Base-by-base conservation (phyloP, 2,797 vertebrate species). In the Potorous gilbertii region DNA sequence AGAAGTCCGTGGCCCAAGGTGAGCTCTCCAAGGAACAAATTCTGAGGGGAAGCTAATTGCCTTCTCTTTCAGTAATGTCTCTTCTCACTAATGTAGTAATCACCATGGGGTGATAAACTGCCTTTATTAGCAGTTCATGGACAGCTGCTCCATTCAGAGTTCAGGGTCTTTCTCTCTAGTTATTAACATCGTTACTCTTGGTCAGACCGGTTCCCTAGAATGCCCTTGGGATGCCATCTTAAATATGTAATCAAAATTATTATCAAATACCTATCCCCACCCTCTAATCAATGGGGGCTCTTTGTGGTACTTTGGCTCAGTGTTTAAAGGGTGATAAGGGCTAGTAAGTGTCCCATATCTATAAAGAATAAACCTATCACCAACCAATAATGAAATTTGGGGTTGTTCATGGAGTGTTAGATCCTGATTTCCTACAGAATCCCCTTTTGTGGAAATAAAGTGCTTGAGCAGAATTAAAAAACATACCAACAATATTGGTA, bases 41-140 rank as follows among this genome's bases (percentile, higher is more conserved):
- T 90, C 9, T 90, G 40, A 96, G 91, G 11, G 93, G 95, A 87
- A 74, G 87, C 66, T 97, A 96, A 97, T 74, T 95, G 56, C 31
- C 94, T 97, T 54, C 34, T 96, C 66, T 90, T 93, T 94, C 87
- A 91, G 29, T 6, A 94, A 46, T 55, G 54, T 12, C 59, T 56
- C 16, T 31, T 9, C 1, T 3, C 28, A 8, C 29, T 74, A 24
- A 57, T 14, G 21, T 2, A 8, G 6, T 0, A 5, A 46, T 29
- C 74, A 91, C 24, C 14, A 29, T 56, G 8, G 34, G 81, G 12
- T 93, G 55, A 34, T 95, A 55, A 57, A 56, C n/a, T 40, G 31
- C 34, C 12, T 57, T 50, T 94, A 29, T 97, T 54, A 95, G 66
- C 92, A 81, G 94, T 55, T n/a, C 93, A 29, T 97, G 50, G 94